phyloP scores from a whole-genome alignment of 2,113 vertebrate genomes.

The Platichthys flesus region DNA sequence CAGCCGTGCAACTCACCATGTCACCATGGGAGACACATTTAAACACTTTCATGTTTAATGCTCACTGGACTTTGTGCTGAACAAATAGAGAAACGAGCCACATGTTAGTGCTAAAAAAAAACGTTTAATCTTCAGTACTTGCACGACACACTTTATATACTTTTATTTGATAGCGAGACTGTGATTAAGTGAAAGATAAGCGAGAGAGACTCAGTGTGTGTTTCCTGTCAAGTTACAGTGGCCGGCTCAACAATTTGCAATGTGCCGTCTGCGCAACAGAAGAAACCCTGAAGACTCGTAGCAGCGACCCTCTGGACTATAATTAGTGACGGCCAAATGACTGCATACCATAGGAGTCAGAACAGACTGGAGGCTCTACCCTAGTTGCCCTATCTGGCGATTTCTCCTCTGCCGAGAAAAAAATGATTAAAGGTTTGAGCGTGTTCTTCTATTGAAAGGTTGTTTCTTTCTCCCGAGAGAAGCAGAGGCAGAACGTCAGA shows the following conservation, averaged over 20 bases:
- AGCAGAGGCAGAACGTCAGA: slow-evolving; percentile 14
- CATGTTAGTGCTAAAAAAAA: too few relatives aligned
- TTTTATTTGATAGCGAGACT: not conserved
- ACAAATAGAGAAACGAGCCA: not conserved
- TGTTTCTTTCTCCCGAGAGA: slow-evolving; percentile 28
- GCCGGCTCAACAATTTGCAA: too few relatives aligned
- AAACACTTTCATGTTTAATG: too few relatives aligned
- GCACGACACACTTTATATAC: too few relatives aligned
- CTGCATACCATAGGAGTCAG: slow-evolving; percentile 25
- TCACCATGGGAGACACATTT: too few relatives aligned
- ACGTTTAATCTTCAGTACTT: too few relatives aligned
- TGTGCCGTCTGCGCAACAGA: slow-evolving; percentile 1
- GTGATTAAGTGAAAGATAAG: too few relatives aligned
- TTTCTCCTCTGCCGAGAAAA: slow-evolving; percentile 32
- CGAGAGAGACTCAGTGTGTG: too few relatives aligned
- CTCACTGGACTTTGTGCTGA: slow-evolving; percentile 22
- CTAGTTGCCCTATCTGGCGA: slow-evolving; percentile 21
- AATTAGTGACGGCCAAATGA: slow-evolving; percentile 60
- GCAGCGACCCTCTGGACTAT: slow-evolving; percentile 43
- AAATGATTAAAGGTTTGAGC: slow-evolving; percentile 58
- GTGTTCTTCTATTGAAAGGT: slow-evolving; percentile 44
- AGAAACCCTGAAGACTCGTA: slow-evolving; percentile 22
- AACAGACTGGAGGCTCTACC: slow-evolving; percentile 39
- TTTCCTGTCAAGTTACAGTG: too few relatives aligned
- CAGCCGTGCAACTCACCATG: too few relatives aligned